Evolutionary conservation across 2,888 invertebrate species (phyloP).

Genomic region (Ypsolopha sequella): DNA sequence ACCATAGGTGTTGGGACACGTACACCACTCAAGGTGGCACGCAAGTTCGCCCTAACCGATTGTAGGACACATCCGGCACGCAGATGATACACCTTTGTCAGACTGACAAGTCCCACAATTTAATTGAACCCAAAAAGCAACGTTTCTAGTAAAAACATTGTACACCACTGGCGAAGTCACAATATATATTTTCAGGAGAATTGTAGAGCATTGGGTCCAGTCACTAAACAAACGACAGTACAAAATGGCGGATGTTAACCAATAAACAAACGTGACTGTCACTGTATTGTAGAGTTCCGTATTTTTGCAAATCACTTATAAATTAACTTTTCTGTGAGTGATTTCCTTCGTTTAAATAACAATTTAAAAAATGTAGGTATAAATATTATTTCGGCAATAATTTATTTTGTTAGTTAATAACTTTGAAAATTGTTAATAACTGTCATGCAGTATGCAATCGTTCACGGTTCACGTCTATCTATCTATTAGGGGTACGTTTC

Average conservation of each 20-base stretch:
- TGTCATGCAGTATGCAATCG: constrained; percentile 65
- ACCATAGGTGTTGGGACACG: constrained; percentile 71
- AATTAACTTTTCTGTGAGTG: constrained; percentile 25
- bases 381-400: constrained; percentile 44
- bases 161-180: constrained; percentile 53
- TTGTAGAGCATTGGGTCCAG: constrained; percentile 57
- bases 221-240: constrained; percentile 71
- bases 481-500: too few species aligned
- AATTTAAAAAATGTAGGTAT: constrained; percentile 44
- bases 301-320: constrained; percentile 27
- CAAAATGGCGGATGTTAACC: constrained; percentile 71
- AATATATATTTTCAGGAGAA: constrained; percentile 46
- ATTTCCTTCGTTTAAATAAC: constrained; percentile 35
- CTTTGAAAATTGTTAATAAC: constrained; percentile 44
- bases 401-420: constrained; percentile 42
- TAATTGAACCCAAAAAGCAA: constrained; percentile 52
- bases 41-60: constrained; percentile 65
- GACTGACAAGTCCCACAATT: constrained; percentile 56
- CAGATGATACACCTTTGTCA: constrained; percentile 54
- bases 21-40: constrained; percentile 75
- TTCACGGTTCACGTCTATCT: constrained; percentile 34
- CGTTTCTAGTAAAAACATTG: constrained; percentile 62
- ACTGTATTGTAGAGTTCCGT: constrained; percentile 32
- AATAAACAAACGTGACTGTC: constrained; percentile 68
- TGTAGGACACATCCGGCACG: constrained; percentile 70